A percentile compares a stretch with the other conserved stretches of the same genome.
phyloP scores from a whole-genome alignment of 1,140 invertebrate genomes.

The Microvelia longipes region DNA sequence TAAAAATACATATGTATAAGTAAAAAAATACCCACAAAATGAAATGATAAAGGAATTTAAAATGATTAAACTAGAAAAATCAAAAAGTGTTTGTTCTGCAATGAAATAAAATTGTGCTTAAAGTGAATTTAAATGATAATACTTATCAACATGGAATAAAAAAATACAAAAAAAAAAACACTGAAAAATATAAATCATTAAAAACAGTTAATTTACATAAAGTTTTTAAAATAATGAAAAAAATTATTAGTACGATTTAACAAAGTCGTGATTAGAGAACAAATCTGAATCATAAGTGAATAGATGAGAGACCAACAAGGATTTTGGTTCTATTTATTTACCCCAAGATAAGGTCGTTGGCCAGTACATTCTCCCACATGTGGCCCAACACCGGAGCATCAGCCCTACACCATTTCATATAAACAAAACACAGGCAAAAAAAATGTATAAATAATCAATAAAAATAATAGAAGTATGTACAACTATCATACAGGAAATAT shows the following conservation, averaged over 20 bases:
- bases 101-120: too few species aligned
- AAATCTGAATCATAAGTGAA: slow-evolving; percentile 5
- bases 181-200: not conserved
- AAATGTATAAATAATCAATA: not conserved
- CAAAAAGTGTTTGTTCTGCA: too few species aligned
- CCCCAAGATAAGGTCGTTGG: slow-evolving; percentile 54
- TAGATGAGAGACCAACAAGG: slow-evolving; percentile 3
- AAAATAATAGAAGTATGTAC: too few species aligned
- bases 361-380: slow-evolving; percentile 78
- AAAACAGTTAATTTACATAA: not conserved
- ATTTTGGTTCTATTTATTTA: slow-evolving; percentile 9
- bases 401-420: slow-evolving; percentile 49
- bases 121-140: too few species aligned
- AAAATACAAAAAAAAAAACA: too few species aligned
- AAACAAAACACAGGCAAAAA: slow-evolving; percentile 13
- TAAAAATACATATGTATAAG: too few species aligned
- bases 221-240: not conserved
- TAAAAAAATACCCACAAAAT: too few species aligned
- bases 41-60: too few species aligned
- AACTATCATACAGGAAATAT: too few species aligned
- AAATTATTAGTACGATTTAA: not conserved
- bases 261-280: not conserved
- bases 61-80: too few species aligned
- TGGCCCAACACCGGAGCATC: slow-evolving; percentile 91
- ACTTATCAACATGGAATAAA: too few species aligned